These are phyloP conservation scores for Tricholauxania praeusta DNA, from an alignment of 2,888 invertebrate genomes.

Conservation along the genomic window DNA sequence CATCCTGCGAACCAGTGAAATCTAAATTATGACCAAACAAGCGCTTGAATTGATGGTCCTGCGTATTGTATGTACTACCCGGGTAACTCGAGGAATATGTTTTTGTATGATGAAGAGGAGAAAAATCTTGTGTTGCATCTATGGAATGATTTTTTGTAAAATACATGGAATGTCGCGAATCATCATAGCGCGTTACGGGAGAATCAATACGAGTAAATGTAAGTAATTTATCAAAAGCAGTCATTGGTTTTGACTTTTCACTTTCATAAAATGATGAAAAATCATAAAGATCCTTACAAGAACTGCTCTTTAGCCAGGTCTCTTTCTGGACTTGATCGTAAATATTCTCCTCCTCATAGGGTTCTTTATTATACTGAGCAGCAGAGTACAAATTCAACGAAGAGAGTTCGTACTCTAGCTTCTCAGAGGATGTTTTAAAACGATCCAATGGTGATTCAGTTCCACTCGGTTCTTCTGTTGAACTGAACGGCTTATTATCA, in stretches of 20 bases:
- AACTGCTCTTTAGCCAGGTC: constrained; percentile 82
- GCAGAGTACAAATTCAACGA: constrained; percentile 72
- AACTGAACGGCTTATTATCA: constrained; percentile 54
- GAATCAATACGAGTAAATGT: constrained; percentile 73
- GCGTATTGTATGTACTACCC: constrained; percentile 78
- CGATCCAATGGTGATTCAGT: constrained; percentile 55
- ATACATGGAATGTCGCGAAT: constrained; percentile 74
- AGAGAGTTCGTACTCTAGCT: constrained; percentile 73
- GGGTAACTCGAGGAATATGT: constrained; percentile 90
- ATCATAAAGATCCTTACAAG: constrained; percentile 85
- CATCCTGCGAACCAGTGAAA: constrained; percentile 81
- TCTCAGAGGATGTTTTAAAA: constrained; percentile 62
- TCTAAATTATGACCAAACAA: constrained; percentile 70
- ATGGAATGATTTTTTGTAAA: constrained; percentile 74
- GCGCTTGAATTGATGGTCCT: constrained; percentile 66
- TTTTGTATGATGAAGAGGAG: constrained; percentile 74
- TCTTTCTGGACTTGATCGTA: constrained; percentile 66
- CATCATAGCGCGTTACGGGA: constrained; percentile 80
- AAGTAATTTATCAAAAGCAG: constrained; percentile 68
- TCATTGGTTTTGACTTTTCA: constrained; percentile 68
- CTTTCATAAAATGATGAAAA: constrained; percentile 77
- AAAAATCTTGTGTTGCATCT: constrained; percentile 77
- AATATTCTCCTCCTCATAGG: constrained; percentile 55
- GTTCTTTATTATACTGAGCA: constrained; percentile 58
- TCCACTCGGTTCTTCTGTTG: constrained; percentile 52